Evolutionary conservation across 2,888 invertebrate species (phyloP), one percentile per base, ranked within the genome.

Genomic region (Fragum sueziense): DNA sequence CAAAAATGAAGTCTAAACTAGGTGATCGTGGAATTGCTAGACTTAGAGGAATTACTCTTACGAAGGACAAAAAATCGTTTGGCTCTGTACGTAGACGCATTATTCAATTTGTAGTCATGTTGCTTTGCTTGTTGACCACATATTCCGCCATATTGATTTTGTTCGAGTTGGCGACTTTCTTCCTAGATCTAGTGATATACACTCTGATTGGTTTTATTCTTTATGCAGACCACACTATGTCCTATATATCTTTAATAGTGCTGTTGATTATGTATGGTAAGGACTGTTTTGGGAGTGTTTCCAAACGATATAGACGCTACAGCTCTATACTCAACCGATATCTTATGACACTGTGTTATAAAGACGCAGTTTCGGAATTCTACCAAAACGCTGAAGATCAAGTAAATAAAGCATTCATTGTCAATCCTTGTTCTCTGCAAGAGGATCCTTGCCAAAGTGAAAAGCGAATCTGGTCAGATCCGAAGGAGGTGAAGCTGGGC

Each of bases 261-360:
- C 34, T 65, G 34, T 22, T 37, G 51, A 2, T 72, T 29, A 22
- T 59, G 22, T 27, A 61, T 22, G 31, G 34, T 27, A 31, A 41
- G 41, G 33, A 62, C 41, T 47, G 61, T 47, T 51, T 62, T 72
- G 27, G 72, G 6, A n/a, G 47, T 25, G 22, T 57, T 9, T 29
- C 57, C 1, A 57, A 27, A 57, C 57, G 27, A 1, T 57, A 57
- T 29, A 57, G 57, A 27, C 25, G 29, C 2, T 57, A 57, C 27
- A 57, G 57, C 57, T 14, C 57, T 11, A 57, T 29, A 2, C 25
- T 57, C 2, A 57, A 57, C 57, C 27, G 29, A 20, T 57, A 57
- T 20, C 25, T 57, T 14, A 57, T 57, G 57, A 29, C 57, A 7
- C 29, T 57, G 57, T 57, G 57, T 22, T 25, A 57, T 3, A 57